Evolutionary conservation across 2,113 vertebrate genomes (phyloP), one percentile per base, ranked within the genome.

Genomic region (Calidris pygmaea): DNA sequence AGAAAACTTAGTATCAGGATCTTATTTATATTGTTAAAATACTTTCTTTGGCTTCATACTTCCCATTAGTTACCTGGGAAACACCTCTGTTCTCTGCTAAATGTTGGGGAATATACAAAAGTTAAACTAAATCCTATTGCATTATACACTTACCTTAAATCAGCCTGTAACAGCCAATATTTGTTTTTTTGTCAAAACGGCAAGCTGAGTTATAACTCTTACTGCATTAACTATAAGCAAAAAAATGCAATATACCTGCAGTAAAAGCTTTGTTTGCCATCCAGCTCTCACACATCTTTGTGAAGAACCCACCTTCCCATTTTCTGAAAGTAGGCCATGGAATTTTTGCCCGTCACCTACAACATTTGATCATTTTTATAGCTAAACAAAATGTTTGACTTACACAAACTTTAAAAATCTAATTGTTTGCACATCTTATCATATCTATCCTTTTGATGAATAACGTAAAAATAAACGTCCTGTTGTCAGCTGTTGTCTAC

Each of bases 361-460:
- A 92, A 84, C 7, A 89, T 87, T 90, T 92, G 83, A 89, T 95
- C 73, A 82, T 66, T 95, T 94, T 85, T 87, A 70, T 53, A 62
- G 80, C 60, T 70, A 85, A 89, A 85, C 39, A 93, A 90, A 87
- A 72, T 70, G 65, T 65, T 89, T 87, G 53, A 94, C 71, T 90
- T 82, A 37, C 5, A 29, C 19, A 68, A 67, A 89, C 48, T 93
- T 93, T 65, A 41, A 87, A 83, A 93, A 90, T 79, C n/a, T 89
- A 56, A 76, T 78, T 82, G 74, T 83, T 92, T 85, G 67, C 59
- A 53, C 32, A 17, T 19, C 15, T 94, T 78, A 87, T 66, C 32
- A 18, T 55, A 79, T 26, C 70, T 32, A 68, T 27, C 5, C 29
- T 87, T 95, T 68, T 6, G 1, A 90, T 81, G 45, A 90, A 81